Evolutionary conservation across 2,888 invertebrate species (phyloP).

Genomic region (Cheilosia pagana): DNA sequence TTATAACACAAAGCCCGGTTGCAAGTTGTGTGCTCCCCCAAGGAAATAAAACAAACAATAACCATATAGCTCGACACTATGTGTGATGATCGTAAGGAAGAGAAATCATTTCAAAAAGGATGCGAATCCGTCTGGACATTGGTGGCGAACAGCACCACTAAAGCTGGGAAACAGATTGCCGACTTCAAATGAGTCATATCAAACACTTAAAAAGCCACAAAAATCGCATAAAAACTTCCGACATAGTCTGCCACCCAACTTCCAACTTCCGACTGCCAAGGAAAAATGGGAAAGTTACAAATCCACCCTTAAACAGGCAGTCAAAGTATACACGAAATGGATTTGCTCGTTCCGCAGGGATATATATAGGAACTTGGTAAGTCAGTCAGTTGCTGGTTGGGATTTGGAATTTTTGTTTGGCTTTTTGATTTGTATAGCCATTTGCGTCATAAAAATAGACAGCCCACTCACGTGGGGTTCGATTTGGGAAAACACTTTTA

Average conservation of each 20-base stretch:
- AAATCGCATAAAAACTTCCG: constrained; percentile 72
- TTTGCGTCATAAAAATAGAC: constrained; percentile 3
- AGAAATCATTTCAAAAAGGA: constrained; percentile 47
- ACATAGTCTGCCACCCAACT: constrained; percentile 17
- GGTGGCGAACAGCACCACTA: constrained; percentile 60
- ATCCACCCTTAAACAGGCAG: constrained; percentile 68
- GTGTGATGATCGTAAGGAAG: constrained; percentile 73
- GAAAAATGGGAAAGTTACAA: constrained; percentile 57
- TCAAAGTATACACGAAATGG: constrained; percentile 59
- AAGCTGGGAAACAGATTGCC: constrained; percentile 68
- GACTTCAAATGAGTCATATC: constrained; percentile 73
- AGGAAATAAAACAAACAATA: constrained; percentile 58
- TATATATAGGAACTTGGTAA: constrained; percentile 23
- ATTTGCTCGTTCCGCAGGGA: constrained; percentile 35
- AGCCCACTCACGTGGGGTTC: background rate
- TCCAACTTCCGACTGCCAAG: too few species aligned
- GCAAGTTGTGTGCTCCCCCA: background rate
- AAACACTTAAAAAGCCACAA: constrained; percentile 75
- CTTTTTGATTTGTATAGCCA: constrained; percentile 35
- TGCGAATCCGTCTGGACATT: constrained; percentile 40
- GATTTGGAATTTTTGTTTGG: background rate
- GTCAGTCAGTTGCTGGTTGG: background rate
- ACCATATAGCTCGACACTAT: constrained; percentile 69
- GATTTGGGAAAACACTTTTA: background rate
- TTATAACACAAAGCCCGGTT: background rate